These are phyloP conservation scores for Drosophila dunni DNA, from an alignment of 1,140 invertebrate species.

Conservation along the genomic window DNA sequence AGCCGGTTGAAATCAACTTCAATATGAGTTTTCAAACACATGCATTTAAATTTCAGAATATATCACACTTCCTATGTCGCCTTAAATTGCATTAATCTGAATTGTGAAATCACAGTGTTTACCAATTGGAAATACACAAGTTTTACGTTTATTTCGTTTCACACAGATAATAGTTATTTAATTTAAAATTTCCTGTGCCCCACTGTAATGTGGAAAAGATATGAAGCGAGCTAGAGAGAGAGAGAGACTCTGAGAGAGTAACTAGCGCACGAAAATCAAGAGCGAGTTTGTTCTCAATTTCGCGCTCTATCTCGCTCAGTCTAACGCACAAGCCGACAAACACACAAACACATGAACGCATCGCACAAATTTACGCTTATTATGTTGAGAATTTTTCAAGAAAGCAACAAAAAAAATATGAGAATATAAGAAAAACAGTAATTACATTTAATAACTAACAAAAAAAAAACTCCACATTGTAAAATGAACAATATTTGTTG, in stretches of 20 bases:
- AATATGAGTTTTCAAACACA: slow-evolving; percentile 1
- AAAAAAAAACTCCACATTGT: slow-evolving; percentile 29
- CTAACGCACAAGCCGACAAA: slow-evolving; percentile 34
- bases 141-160: neutral
- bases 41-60: neutral
- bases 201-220: slow-evolving; percentile 53
- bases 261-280: slow-evolving; percentile 65
- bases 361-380: slow-evolving; percentile 67
- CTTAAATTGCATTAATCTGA: neutral
- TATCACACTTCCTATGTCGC: neutral
- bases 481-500: slow-evolving; percentile 17
- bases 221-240: slow-evolving; percentile 20
- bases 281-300: slow-evolving; percentile 28
- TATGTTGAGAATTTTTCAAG: slow-evolving; percentile 77
- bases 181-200: slow-evolving; percentile 35
- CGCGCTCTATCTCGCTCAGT: slow-evolving; percentile 16
- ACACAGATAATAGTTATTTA: slow-evolving; percentile 24
- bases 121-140: neutral
- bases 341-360: slow-evolving; percentile 32
- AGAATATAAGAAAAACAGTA: slow-evolving; percentile 48
- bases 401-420: slow-evolving; percentile 43
- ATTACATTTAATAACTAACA: slow-evolving; percentile 55
- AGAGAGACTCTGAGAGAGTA: slow-evolving; percentile 22
- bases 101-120: slow-evolving; percentile 8
- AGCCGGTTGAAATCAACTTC: slow-evolving; percentile 27